Base-by-base conservation (phyloP, 2,113 vertebrate species). In the Copsychus sechellarum region DNA sequence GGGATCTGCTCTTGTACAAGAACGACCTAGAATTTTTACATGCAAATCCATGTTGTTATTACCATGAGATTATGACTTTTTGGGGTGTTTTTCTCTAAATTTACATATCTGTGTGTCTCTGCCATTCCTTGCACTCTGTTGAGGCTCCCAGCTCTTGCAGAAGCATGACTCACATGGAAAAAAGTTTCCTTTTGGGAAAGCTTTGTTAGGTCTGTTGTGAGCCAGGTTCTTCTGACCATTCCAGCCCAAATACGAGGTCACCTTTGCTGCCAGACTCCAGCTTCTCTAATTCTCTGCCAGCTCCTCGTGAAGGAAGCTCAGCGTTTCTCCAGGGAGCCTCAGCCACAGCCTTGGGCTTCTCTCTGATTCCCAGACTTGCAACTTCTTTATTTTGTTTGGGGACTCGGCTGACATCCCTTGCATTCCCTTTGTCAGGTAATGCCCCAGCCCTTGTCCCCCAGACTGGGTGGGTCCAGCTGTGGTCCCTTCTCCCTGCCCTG, bases 111-210 rank as follows among this genome's bases (percentile, higher is more conserved):
- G 8, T n/a, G 4, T 70, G 64, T 19, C 72, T 91, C 40, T 91
- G 51, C 72, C 21, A 16, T 90, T 78, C 65, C 69, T 74, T 61
- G 67, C 58, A 43, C n/a, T 4, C 28, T 69, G 36, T 13, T 83
- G 47, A 71, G 40, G 38, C 78, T 88, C 73, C 81, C 61, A 72
- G 86, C 91, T 78, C 56, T 79, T 71, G 56, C 51, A 50, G 50
- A 66, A 88, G 20, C 33, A 28, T 92, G 81, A 92, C 81, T 96
- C 92, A 95, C 28, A 8, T 18, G 67, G 80, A 88, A 84, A 73
- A 64, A 92, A 20, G 47, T 64, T 74, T 78, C 81, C 69, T 88
- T 93, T 76, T 60, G 43, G 66, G 70, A 72, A 94, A 43, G 4
- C 60, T 81, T 86, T 4, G 1, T 88, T 58, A 74, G 36, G 51